Evolutionary conservation across 2,888 invertebrate genomes (phyloP), one percentile per base, ranked within the genome.

Genomic region (Hydropsyche betteni): DNA sequence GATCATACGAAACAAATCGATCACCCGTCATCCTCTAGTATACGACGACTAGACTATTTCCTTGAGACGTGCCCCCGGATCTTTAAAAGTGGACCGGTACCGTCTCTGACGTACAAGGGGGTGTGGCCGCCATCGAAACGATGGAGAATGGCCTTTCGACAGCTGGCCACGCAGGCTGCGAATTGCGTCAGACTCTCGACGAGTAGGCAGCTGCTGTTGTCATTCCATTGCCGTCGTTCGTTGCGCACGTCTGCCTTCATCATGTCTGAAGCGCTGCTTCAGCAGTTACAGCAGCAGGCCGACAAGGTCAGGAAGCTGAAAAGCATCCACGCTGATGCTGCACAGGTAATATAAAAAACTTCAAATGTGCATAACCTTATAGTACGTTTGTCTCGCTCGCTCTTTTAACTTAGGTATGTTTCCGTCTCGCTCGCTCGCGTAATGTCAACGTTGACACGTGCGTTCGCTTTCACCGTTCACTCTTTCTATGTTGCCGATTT

Each of bases 271-370:
- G 53, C 44, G 33, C 34, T 55, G 58, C 61, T 33, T n/a, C 55
- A 55, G 12, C 73, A 50, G 51, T 44, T 73, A 14, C 64, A 64
- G 73, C 61, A 55, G 84, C 87, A 95, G 85, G 95, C 94, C 80
- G 94, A 95, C 83, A 84, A 93, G 80, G 94, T 96, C 71, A 89
- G 95, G 82, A 92, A 92, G 86, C 86, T 95, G 79, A 96, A 96
- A 86, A 88, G 92, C 80, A 90, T 91, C 44, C 94, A 94, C 85
- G 94, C 93, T 12, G 53, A 70, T 16, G 51, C 44, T 10, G 36
- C 34, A 0, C 70, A 53, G 70, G 70, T 70, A 16, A 24, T 44
- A 44, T 10, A 44, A 10, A 36, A 36, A 8, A 5, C 2, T 44
- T 44, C 44, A 1, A 4, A 8, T 44, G 3, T 10, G 3, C 34